Evolutionary conservation across 2,797 vertebrate genomes (phyloP).

Genomic region (Trichosurus vulpecula): DNA sequence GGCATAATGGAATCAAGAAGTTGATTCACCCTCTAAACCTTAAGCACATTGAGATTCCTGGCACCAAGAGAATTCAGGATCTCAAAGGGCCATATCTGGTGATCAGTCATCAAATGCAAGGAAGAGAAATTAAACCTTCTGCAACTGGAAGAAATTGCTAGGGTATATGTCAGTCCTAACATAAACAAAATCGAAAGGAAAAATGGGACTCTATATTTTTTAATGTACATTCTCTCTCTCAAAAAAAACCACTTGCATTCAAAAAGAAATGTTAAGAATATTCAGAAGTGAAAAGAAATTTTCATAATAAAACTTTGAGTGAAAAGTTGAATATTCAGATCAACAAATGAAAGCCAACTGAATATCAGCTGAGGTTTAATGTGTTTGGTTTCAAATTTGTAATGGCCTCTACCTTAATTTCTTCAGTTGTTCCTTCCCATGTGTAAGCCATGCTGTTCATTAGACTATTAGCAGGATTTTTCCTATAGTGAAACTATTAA

Average conservation of each 20-base stretch:
- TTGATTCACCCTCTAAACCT: slow-evolving; percentile 31
- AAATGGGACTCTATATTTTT: background rate
- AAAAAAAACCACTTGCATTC: background rate
- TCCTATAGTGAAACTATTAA: background rate
- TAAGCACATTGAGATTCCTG: slow-evolving; percentile 34
- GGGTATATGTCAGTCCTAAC: background rate
- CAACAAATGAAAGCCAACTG: background rate
- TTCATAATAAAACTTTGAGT: background rate
- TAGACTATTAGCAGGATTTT: background rate
- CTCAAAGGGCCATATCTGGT: slow-evolving; percentile 22
- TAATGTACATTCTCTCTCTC: background rate
- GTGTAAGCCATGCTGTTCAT: background rate
- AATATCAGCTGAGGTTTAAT: background rate
- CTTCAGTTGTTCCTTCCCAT: background rate
- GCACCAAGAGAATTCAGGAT: slow-evolving; percentile 28
- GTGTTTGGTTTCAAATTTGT: background rate
- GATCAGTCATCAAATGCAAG: background rate
- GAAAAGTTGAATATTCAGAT: background rate
- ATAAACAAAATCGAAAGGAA: background rate
- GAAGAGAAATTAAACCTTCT: slow-evolving; percentile 38
- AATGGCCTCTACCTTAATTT: background rate
- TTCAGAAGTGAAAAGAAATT: background rate
- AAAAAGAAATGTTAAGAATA: background rate
- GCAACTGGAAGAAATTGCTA: background rate
- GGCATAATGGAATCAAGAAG: slow-evolving; percentile 40